Evolutionary conservation across 2,113 vertebrate species (phyloP).

Genomic region (Calidris pygmaea): DNA sequence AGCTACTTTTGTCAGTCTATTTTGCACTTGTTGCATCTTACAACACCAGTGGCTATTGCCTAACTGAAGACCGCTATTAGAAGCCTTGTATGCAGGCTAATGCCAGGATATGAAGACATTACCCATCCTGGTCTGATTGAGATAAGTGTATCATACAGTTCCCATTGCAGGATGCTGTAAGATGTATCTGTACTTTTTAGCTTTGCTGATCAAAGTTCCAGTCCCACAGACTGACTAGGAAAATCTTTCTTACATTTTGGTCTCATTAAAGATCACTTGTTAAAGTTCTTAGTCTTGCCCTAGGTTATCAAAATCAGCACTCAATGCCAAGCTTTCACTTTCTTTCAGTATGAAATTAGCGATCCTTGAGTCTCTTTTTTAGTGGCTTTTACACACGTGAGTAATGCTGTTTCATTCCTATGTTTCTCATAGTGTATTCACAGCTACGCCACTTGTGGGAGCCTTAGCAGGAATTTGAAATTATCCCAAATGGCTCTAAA

Average conservation of each 20-base stretch:
- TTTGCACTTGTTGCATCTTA: not conserved
- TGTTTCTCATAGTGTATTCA: not conserved
- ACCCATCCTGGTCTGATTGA: not conserved
- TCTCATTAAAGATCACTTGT: not conserved
- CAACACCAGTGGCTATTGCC: not conserved
- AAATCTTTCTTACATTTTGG: not conserved
- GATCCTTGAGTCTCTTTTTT: not conserved
- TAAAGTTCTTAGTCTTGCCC: not conserved
- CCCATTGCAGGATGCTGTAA: not conserved
- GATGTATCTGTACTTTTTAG: not conserved
- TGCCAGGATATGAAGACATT: not conserved
- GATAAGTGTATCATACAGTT: not conserved
- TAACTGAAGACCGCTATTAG: not conserved
- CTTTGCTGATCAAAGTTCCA: not conserved
- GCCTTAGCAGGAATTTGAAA: not conserved
- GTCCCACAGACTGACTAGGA: not conserved
- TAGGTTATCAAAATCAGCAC: not conserved
- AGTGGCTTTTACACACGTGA: not conserved
- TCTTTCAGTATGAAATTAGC: not conserved
- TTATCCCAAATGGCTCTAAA: not conserved
- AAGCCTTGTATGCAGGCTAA: not conserved
- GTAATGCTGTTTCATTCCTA: not conserved
- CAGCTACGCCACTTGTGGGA: not conserved
- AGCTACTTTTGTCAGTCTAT: not conserved
- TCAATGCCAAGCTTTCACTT: not conserved